Evolutionary conservation across 2,888 invertebrate species (phyloP).

Genomic region (Myopa testacea): DNA sequence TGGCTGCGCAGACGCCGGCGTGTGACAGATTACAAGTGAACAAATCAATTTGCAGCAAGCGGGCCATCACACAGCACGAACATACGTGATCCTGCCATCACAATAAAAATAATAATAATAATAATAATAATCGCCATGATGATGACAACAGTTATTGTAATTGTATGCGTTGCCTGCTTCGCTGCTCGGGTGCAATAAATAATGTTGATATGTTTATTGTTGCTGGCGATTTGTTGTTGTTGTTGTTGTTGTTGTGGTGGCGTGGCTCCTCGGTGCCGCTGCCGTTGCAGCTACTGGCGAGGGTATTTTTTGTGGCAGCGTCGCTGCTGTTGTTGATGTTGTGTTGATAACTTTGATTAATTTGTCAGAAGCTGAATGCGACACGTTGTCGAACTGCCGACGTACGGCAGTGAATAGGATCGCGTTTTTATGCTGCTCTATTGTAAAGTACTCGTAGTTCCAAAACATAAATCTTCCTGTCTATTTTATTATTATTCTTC

Average conservation of each 20-base stretch:
- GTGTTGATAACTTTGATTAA: conserved; percentile 51
- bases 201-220: conserved; percentile 45
- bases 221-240: conserved; percentile 28
- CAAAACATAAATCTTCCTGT: no score
- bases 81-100: neutral
- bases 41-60: conserved; percentile 46
- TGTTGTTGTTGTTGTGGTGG: neutral
- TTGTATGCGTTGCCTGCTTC: conserved; percentile 32
- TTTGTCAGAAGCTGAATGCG: conserved; percentile 46
- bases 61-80: neutral
- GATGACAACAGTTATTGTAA: conserved; percentile 34
- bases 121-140: conserved; percentile 31
- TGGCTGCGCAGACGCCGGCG: neutral
- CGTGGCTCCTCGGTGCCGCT: conserved; percentile 25
- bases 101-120: conserved; percentile 43
- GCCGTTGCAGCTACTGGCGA: conserved; percentile 53
- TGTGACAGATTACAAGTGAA: conserved; percentile 47
- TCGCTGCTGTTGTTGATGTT: conserved; percentile 2
- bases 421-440: no score
- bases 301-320: conserved; percentile 7
- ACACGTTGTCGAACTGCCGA: conserved; percentile 33
- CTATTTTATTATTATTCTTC: no score
- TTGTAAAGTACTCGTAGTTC: no score
- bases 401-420: neutral
- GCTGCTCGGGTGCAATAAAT: conserved; percentile 27